A percentile compares a stretch with the other conserved stretches of the same genome.
Conservation (phyloP, 2,797 vertebrate species). For the Sebastes diploproa region DNA sequence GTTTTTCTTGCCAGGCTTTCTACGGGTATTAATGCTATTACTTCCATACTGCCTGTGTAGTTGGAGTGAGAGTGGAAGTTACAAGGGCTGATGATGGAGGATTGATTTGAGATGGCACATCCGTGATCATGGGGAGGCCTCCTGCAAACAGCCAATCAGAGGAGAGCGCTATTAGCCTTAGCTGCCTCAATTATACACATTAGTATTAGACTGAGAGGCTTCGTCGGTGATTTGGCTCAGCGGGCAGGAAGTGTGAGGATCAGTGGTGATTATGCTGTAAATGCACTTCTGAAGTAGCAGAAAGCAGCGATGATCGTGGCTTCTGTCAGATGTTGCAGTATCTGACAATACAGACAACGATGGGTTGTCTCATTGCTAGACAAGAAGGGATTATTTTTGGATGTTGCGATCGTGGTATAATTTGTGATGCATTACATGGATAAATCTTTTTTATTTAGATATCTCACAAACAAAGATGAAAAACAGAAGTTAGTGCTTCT, state of each 20-base stretch:
- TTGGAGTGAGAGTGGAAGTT: neutral
- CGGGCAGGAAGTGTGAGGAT: slow-evolving; percentile 24
- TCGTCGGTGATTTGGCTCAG: slow-evolving; percentile 44
- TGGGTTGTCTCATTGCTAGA: neutral
- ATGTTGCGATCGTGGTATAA: neutral
- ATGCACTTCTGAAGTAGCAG: neutral
- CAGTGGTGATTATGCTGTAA: slow-evolving; percentile 38
- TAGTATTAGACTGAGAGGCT: slow-evolving; percentile 38
- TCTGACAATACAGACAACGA: neutral
- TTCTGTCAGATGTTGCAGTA: neutral
- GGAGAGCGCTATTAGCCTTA: neutral
- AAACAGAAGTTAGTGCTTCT: neutral
- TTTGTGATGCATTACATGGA: neutral
- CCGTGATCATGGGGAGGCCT: slow-evolving; percentile 2
- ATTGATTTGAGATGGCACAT: slow-evolving; percentile 31
- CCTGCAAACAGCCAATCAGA: slow-evolving; percentile 28
- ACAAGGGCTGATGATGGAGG: neutral
- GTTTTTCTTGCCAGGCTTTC: neutral
- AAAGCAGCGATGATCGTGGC: neutral
- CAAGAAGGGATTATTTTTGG: neutral
- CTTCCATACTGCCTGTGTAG: neutral
- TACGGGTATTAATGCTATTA: neutral
- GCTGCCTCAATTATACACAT: slow-evolving; percentile 52
- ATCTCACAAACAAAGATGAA: neutral
- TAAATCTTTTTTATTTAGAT: neutral